Evolutionary conservation across 2,113 vertebrate genomes (phyloP), one percentile per base, ranked within the genome.

Genomic region (Trematocara marginatum): DNA sequence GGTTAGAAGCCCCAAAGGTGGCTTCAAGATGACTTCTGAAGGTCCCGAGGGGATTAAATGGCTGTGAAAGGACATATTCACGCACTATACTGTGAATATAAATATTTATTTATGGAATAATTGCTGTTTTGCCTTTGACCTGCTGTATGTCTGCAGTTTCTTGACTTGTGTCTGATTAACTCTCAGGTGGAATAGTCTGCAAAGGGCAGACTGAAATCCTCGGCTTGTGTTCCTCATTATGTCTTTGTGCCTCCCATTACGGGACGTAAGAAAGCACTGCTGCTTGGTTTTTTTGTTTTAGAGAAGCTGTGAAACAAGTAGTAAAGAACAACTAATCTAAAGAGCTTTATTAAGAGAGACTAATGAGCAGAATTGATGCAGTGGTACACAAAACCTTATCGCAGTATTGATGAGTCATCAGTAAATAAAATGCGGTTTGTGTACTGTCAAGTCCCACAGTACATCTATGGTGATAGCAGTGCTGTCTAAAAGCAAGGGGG

Each of bases 341-440:
- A 56, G 16, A 69, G 82, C 83, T 90, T 92, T 90, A 88, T 90
- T 86, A 53, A 82, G 26, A 83, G 86, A 81, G 10, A 35, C 85
- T 86, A 88, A 90, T 89, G 83, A 88, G 87, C 71, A 78, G 51
- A 79, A 51, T 12, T 47, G 81, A 15, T 69, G 84, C 79, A 47
- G 18, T 11, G 23, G 8, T 69, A 78, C 79, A 82, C 66, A 83
- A 84, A 85, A 87, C 45, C 66, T 31, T 29, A 78, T 51, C 20
- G 23, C 64, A 54, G 29, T 80, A 78, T 79, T 82, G 81, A 91
- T 81, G 29, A 87, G 61, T 82, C 80, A 83, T 82, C 81, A 88
- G 66, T 78, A 89, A 82, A 85, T 80, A 64, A 83, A 82, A 82
- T 80, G 47, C 31, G 81, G 53, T 80, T 86, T 80, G 71, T 85